These are phyloP conservation scores for Venustaconcha ellipsiformis DNA, from an alignment of 1,140 invertebrate species.

Conservation along the genomic window DNA sequence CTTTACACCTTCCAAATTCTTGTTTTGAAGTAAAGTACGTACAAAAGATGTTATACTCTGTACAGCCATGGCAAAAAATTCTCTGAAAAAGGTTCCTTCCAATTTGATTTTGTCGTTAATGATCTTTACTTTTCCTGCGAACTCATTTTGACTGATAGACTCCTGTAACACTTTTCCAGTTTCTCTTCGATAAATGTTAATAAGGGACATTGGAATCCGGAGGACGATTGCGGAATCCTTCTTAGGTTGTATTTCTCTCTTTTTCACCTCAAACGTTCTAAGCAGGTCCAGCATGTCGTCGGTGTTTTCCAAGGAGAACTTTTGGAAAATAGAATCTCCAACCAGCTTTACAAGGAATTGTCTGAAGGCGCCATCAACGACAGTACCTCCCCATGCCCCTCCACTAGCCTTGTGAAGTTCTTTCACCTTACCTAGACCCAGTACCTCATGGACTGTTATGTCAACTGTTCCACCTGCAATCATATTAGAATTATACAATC, in stretches of 20 bases:
- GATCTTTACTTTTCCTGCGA: slow-evolving; percentile 20
- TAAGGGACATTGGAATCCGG: slow-evolving; percentile 17
- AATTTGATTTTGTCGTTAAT: slow-evolving; percentile 10
- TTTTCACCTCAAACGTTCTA: slow-evolving; percentile 21
- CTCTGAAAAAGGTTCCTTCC: slow-evolving; percentile 25
- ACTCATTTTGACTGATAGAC: slow-evolving; percentile 19
- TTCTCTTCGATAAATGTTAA: slow-evolving; percentile 11
- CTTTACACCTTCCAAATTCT: slow-evolving; percentile 14
- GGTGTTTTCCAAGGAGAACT: slow-evolving; percentile 15
- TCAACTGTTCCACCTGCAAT: slow-evolving; percentile 25
- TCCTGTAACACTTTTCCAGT: slow-evolving; percentile 20
- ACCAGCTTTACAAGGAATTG: slow-evolving; percentile 29
- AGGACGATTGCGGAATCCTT: slow-evolving; percentile 9
- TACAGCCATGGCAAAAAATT: slow-evolving; percentile 24
- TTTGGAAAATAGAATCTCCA: slow-evolving; percentile 14
- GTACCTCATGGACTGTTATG: slow-evolving; percentile 24
- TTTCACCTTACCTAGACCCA: slow-evolving; percentile 6
- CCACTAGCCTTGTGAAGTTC: slow-evolving; percentile 17
- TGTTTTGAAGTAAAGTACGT: slow-evolving; percentile 1
- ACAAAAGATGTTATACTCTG: slow-evolving; percentile 22
- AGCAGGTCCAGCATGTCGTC: slow-evolving; percentile 27
- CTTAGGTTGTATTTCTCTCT: slow-evolving; percentile 11
- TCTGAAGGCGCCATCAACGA: slow-evolving; percentile 25
- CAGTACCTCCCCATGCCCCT: slow-evolving; percentile 11
- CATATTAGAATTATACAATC: not conserved